Percentiles rank a stretch among this genome's conserved stretches.
phyloP scores from a whole-genome alignment of 2,113 vertebrate genomes.

The Onychostruthus taczanowskii region DNA sequence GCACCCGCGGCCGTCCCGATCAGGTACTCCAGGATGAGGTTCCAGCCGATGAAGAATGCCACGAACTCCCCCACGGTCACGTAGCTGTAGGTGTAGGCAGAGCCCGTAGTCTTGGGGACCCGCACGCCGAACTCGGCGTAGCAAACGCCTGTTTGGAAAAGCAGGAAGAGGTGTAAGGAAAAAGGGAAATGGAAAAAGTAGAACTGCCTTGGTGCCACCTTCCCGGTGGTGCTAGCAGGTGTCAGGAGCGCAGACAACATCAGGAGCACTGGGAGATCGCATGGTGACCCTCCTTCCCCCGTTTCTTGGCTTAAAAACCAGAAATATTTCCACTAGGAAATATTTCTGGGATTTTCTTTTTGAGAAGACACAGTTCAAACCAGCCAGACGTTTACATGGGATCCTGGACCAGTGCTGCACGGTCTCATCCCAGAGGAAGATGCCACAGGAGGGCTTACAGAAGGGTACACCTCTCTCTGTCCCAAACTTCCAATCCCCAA shows the following conservation, averaged over 20 bases:
- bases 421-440: not conserved
- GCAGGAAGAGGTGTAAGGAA: rapidly evolving
- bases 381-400: not conserved
- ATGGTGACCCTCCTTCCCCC: not conserved
- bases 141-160: constrained; percentile 82
- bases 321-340: not conserved
- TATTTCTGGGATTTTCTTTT: not conserved
- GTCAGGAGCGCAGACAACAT: not conserved
- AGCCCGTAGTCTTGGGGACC: constrained; percentile 95
- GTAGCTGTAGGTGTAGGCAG: constrained; percentile 98
- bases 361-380: not conserved
- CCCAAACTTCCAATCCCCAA: not conserved
- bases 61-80: constrained; percentile 96
- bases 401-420: not conserved
- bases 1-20: constrained; percentile 94
- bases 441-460: not conserved
- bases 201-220: not conserved
- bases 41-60: constrained; percentile 98
- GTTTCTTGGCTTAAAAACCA: not conserved
- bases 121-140: constrained; percentile 97
- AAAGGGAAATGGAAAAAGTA: not conserved
- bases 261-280: rapidly evolving
- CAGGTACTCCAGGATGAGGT: constrained; percentile 96
- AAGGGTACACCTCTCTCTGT: not conserved
- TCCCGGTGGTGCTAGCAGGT: not conserved